Base-by-base conservation (phyloP, 2,113 vertebrate species). In the Prochilodus magdalenae region DNA sequence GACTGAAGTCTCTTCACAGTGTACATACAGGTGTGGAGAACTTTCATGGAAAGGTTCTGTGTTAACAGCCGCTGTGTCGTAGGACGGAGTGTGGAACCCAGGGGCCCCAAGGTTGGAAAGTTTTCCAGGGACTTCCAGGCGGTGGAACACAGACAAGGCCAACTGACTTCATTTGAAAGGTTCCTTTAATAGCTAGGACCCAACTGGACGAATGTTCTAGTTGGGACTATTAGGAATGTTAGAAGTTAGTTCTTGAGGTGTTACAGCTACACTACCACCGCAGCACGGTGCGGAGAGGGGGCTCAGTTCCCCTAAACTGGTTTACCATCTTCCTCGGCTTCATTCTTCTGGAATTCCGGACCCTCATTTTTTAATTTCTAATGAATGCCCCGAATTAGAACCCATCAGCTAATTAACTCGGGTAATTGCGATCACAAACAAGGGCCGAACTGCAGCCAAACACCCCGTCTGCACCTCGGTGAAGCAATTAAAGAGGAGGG, bases 401-500 rank as follows among this genome's bases (percentile, higher is more conserved):
- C 24, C 29, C 30, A 79, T 59, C 51, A 79, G 66, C 51, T 66
- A 79, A 79, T 70, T 27, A 71, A 78, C 77, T 57, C 15, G 4
- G 47, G 20, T 67, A 69, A 55, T 78, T 66, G 33, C 3, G 7
- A 78, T 67, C 24, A 36, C 29, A 78, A 78, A 78, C 63, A 69
- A 78, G 29, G 62, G 11, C 51, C 10, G 24, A 20, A 22, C 49
- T 33, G 51, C 16, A 36, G 73, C 22, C n/a, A 44, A 18, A 27
- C 55, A 27, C 18, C 1, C 51, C 29, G 27, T 20, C 63, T 12
- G 29, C 30, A 69, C 33, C 40, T 12, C 40, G 7, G 33, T 16
- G 53, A 79, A 70, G 51, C 77, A 59, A 40, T 44, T 60, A 71
- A 30, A 47, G 29, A 15, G 24, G 8, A 27, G 24, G 13, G 59